Percentiles rank a stretch among this genome's conserved stretches.
phyloP scores from a whole-genome alignment of 2,113 vertebrate species.

The Sprattus sprattus region DNA sequence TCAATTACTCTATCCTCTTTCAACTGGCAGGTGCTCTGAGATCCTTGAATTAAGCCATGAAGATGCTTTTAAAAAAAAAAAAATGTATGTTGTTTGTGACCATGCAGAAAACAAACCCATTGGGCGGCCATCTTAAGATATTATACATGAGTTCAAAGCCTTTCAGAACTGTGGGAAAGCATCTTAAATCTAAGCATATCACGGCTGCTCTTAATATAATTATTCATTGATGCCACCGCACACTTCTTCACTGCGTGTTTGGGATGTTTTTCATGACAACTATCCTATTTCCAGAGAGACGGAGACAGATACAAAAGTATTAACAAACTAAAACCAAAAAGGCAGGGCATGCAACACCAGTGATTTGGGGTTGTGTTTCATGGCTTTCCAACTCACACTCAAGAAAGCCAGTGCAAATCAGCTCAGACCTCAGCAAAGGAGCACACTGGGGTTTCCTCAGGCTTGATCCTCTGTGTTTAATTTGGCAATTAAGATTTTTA shows the following conservation, averaged over 20 bases:
- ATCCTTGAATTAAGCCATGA: neutral
- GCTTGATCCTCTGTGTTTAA: conserved; percentile 32
- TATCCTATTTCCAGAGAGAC: neutral
- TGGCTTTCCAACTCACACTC: conserved; percentile 32
- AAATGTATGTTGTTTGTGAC: no score
- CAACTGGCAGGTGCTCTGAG: neutral
- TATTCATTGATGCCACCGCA: neutral
- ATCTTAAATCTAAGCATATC: conserved; percentile 36
- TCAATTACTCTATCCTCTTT: neutral
- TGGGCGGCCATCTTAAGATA: neutral
- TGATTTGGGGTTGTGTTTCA: conserved; percentile 11
- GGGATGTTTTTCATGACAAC: neutral
- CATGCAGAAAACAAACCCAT: neutral
- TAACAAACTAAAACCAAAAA: neutral
- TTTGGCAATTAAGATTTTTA: conserved; percentile 60
- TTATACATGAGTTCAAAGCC: conserved; percentile 43
- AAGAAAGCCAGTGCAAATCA: conserved; percentile 32
- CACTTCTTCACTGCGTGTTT: neutral
- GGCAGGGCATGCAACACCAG: neutral
- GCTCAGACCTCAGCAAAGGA: conserved; percentile 33
- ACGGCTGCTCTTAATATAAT: neutral
- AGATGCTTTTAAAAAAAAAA: no score
- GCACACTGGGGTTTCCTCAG: neutral
- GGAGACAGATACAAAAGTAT: conserved; percentile 3
- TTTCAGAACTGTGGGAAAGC: conserved; percentile 32